Base-by-base conservation (phyloP, 2,797 vertebrate genomes). In the Hipposideros larvatus region DNA sequence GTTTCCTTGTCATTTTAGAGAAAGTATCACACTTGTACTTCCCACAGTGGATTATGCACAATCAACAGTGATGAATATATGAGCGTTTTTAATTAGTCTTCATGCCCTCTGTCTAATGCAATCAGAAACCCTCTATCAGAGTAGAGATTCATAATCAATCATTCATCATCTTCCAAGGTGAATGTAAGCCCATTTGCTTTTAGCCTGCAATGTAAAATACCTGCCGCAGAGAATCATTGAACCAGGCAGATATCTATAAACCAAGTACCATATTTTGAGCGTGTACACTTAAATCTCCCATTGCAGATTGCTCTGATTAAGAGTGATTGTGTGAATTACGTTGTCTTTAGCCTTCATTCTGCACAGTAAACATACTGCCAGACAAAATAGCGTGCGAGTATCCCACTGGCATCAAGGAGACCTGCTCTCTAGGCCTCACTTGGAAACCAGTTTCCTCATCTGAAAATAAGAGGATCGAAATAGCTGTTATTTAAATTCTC, bases 1-100 rank as follows among this genome's bases (percentile, higher is more conserved):
- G 92, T 91, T 96, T 95, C 55, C 3, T 63, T 87, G 92, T 97
- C 88, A 77, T 91, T 73, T 84, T 51, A n/a, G 91, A 92, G 92
- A 96, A 74, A 57, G 74, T 48, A 37, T 65, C 0, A 1, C 28
- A n/a, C 68, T 90, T 31, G 37, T 66, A 86, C 59, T 79, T 93
- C 68, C 53, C 80, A 79, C 83, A 68, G 21, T 24, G 79, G 97
- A 95, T 95, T 96, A 94, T 89, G 88, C 61, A 26, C 92, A 97
- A 97, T 98, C 97, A 97, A 41, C 7, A 2, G 87, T 96, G 96
- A 97, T 97, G 97, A 97, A 85, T 89, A 68, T 87, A 65, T 59
- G 96, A 96, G 31, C 71, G 48, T 94, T 97, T 97, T 97, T 96
- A 97, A 97, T 98, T 97, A 96, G 97, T 97, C 95, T 77, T 94